phyloP scores from a whole-genome alignment of 2,888 invertebrate genomes.

The Malthinus flaveolus region DNA sequence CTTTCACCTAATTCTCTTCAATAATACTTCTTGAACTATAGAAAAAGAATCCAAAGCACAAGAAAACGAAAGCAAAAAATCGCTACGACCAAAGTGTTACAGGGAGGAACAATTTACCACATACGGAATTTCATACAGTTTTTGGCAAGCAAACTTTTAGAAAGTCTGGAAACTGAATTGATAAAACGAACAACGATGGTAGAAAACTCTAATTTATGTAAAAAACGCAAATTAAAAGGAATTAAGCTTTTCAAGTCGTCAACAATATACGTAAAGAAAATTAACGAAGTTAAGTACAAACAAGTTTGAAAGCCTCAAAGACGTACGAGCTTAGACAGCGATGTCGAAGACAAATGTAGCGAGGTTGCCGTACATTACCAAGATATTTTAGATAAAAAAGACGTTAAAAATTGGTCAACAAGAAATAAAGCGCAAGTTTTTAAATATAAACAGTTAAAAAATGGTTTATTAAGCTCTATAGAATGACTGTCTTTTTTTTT shows the following conservation, averaged over 20 bases:
- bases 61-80: too few species aligned
- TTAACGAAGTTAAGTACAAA: too few species aligned
- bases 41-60: too few species aligned
- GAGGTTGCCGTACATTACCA: constrained; percentile 55
- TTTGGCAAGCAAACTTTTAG: constrained; percentile 59
- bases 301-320: too few species aligned
- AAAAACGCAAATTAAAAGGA: constrained; percentile 43
- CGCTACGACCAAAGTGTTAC: constrained; percentile 42
- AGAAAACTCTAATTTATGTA: background rate
- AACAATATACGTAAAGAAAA: constrained; percentile 51
- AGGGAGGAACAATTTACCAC: constrained; percentile 60
- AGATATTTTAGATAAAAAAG: constrained; percentile 56
- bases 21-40: background rate
- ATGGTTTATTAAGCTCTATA: constrained; percentile 40
- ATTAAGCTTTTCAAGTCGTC: constrained; percentile 58
- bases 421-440: constrained; percentile 59
- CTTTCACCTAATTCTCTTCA: background rate
- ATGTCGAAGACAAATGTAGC: constrained; percentile 43
- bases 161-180: constrained; percentile 55
- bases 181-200: constrained; percentile 35
- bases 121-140: constrained; percentile 57
- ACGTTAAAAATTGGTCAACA: constrained; percentile 59
- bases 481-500: too few species aligned
- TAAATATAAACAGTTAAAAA: constrained; percentile 53
- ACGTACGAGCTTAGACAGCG: constrained; percentile 38